These are phyloP conservation scores for Geotria australis DNA, from an alignment of 2,797 vertebrate genomes.

Conservation along the genomic window DNA sequence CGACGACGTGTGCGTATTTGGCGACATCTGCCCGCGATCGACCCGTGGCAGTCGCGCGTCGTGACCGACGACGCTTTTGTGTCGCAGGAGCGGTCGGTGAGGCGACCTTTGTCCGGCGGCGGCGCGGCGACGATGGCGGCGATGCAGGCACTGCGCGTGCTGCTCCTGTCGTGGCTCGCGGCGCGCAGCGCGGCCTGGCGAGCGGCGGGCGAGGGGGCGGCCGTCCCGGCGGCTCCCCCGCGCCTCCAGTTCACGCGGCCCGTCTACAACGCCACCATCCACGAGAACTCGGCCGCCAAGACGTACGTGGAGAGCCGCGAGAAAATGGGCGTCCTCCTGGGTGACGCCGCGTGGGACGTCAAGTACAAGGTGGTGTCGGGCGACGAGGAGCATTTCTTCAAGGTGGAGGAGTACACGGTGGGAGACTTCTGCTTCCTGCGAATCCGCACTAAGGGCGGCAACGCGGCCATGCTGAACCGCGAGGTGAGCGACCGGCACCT, in stretches of 20 bases:
- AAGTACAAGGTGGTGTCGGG: constrained; percentile 78
- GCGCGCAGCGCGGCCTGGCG: neutral
- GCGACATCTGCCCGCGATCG: no score
- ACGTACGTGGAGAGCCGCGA: constrained; percentile 66
- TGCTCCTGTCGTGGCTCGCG: neutral
- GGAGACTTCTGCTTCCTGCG: constrained; percentile 91
- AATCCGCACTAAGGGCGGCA: constrained; percentile 89
- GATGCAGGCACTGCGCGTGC: neutral
- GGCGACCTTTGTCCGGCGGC: neutral
- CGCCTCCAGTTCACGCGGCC: constrained; percentile 54
- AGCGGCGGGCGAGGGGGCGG: no score
- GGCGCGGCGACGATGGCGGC: neutral
- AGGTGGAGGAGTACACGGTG: constrained; percentile 66
- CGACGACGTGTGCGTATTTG: no score
- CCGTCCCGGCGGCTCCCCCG: constrained; percentile 7
- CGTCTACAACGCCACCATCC: constrained; percentile 53
- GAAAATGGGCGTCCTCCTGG: constrained; percentile 59
- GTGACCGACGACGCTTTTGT: no score
- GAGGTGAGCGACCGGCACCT: constrained; percentile 90
- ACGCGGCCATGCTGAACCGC: constrained; percentile 75
- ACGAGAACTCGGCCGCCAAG: constrained; percentile 80
- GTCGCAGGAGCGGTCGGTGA: no score
- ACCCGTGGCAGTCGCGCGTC: no score
- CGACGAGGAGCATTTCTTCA: constrained; percentile 86
- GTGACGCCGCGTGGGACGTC: constrained; percentile 60